Base-by-base conservation (phyloP, 2,797 vertebrate genomes). In the Cephalopachus bancanus region DNA sequence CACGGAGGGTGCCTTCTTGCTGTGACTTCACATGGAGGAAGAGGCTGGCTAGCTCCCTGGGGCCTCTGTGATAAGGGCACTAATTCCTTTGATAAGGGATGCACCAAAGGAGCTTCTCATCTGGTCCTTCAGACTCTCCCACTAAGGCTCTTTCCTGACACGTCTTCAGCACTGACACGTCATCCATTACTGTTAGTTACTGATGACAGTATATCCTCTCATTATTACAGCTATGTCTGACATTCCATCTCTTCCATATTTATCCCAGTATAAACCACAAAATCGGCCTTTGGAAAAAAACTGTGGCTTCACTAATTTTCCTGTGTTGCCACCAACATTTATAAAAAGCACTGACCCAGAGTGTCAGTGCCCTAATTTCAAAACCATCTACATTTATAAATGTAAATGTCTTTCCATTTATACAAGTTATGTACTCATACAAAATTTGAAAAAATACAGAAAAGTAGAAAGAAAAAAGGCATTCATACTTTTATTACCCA, bases 381-480 rank as follows among this genome's bases (percentile, higher is more conserved):
- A 86, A 92, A 69, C 55, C 17, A 57, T n/a, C 33, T 67, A 64
- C 15, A 75, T 55, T 86, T 53, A 28, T 72, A 72, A 72, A 55
- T 75, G 30, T 62, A 78, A 69, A 22, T 80, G 37, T 37, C 81
- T 91, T 94, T 44, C 44, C n/a, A 28, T 57, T 91, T 59, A 62
- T 83, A 51, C 71, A 96, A 93, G 24, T 71, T 69, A 53, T 4
- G 3, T 60, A 84, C 30, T 80, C 55, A 51, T 8, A 19, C 37
- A 88, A 81, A 84, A 88, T 55, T 76, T 44, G n/a, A 69, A 87
- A 44, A 78, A 97, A 72, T 53, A 60, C 4, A 84, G 20, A 33
- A 51, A 92, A 67, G 24, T 44, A 69, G 88, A 62, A 86, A 87
- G 44, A 64, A 92, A 49, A 62, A 75, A 74, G 37, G 15, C 10